Evolutionary conservation across 2,888 invertebrate species (phyloP).

Genomic region (Tetragonisca angustula): DNA sequence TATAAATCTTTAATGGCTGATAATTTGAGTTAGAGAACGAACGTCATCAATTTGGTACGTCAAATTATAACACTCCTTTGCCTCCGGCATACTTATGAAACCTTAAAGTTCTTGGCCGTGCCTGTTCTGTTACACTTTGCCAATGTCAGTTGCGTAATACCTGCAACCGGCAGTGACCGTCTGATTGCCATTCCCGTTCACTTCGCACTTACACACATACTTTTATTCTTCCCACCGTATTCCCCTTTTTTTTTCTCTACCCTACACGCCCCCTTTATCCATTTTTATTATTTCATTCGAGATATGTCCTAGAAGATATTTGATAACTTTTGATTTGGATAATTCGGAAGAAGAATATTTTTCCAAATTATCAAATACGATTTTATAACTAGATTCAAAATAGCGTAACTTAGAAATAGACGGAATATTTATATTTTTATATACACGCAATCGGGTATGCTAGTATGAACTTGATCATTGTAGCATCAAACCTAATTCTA

Average conservation of each 20-base stretch:
- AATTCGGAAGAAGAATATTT: background rate
- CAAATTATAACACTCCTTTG: slow-evolving; percentile 11
- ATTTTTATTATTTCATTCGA: slow-evolving; percentile 1
- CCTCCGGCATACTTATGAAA: slow-evolving; percentile 48
- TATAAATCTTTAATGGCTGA: background rate
- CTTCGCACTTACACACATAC: slow-evolving; percentile 13
- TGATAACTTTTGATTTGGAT: too few species aligned
- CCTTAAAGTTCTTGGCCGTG: slow-evolving; percentile 51
- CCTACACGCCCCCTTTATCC: background rate
- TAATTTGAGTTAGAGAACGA: background rate
- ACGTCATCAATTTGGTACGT: background rate
- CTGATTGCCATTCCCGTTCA: slow-evolving; percentile 32
- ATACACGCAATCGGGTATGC: background rate
- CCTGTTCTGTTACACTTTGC: slow-evolving; percentile 54
- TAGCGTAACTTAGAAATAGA: background rate
- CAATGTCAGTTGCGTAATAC: slow-evolving; percentile 58
- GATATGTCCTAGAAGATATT: too few species aligned
- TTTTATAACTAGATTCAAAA: background rate
- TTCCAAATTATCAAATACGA: background rate
- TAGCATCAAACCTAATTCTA: background rate
- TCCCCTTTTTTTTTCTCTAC: background rate
- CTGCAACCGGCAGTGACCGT: slow-evolving; percentile 25
- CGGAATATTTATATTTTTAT: background rate
- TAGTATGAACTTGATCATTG: too few species aligned
- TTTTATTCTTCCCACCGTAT: background rate